Base-by-base conservation (phyloP, 2,888 invertebrate species). In the Pristionchus mayeri region DNA sequence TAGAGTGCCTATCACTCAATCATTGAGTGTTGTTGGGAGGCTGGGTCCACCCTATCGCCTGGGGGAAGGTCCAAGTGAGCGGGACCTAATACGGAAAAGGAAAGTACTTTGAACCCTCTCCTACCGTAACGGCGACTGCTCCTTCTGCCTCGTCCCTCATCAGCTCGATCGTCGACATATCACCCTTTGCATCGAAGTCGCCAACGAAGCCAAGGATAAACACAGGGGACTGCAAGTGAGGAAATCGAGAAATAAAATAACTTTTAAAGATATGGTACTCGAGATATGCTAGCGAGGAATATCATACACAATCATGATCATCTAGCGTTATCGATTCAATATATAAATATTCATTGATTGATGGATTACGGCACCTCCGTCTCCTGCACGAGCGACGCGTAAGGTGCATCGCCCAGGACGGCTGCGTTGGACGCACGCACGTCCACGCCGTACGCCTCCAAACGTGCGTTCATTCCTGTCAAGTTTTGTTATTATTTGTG, bases 111-210 rank as follows among this genome's bases (percentile, higher is more conserved):
- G 37, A 37, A 6, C 24, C 75, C 52, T 27, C 54, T 34, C 54
- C 37, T 40, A 79, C 79, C 57, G 52, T 79, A 34, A 79, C 79
- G 18, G 79, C 16, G 6, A 37, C 79, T 3, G 79, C 54, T n/a
- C 79, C 79, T n/a, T 79, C 37, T 13, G 44, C 79, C 57, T 79
- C 79, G 57, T 79, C 79, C 27, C 40, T 44, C 52, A 27, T 27
- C 37, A 79, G 54, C 52, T 40, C 57, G 37, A 79, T 37, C 54
- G 57, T 54, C 34, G 79, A 79, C 21, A 57, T 24, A 40, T 79
- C 79, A 24, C n/a, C 40, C 48, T 50, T 24, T 27, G 48, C 48
- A 50, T 76, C 76, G n/a, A 76, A 76, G 1, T 4, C 50, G 27
- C 13, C 27, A 27, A 76, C 76, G 76, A 76, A 76, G 16, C 76